Evolutionary conservation across 2,888 invertebrate species (phyloP).

Genomic region (Plutella xylostella): DNA sequence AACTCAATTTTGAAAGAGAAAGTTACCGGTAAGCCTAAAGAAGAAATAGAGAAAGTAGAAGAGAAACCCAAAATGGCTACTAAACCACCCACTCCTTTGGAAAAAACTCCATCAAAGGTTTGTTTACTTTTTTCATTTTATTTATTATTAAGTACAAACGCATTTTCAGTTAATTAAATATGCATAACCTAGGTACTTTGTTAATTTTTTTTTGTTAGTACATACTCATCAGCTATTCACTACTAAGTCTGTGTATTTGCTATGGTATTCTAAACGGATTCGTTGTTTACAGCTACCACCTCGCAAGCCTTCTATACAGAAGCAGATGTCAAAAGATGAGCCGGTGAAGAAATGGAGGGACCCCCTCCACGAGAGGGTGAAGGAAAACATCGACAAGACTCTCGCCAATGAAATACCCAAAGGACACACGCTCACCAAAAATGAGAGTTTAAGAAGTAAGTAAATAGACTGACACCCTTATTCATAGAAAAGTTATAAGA

Average conservation of each 20-base stretch:
- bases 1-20: constrained; percentile 14
- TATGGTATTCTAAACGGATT: not conserved
- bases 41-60: constrained; percentile 34
- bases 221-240: constrained; percentile 1
- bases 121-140: no score
- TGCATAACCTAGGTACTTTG: not conserved
- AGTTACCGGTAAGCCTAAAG: constrained; percentile 28
- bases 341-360: constrained; percentile 64
- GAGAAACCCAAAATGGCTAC: constrained; percentile 53
- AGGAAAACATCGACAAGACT: constrained; percentile 65
- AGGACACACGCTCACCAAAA: constrained; percentile 63
- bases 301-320: constrained; percentile 55
- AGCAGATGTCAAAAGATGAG: constrained; percentile 61
- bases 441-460: constrained; percentile 66
- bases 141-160: no score
- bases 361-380: constrained; percentile 60
- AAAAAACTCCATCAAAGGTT: constrained; percentile 56
- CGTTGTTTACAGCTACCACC: constrained; percentile 55
- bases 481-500: no score
- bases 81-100: constrained; percentile 51
- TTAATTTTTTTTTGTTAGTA: not conserved
- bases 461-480: no score
- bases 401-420: constrained; percentile 59
- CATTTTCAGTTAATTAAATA: no score
- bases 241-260: not conserved